Base-by-base conservation (phyloP, 2,113 vertebrate species). In the Hymenochirus boettgeri region DNA sequence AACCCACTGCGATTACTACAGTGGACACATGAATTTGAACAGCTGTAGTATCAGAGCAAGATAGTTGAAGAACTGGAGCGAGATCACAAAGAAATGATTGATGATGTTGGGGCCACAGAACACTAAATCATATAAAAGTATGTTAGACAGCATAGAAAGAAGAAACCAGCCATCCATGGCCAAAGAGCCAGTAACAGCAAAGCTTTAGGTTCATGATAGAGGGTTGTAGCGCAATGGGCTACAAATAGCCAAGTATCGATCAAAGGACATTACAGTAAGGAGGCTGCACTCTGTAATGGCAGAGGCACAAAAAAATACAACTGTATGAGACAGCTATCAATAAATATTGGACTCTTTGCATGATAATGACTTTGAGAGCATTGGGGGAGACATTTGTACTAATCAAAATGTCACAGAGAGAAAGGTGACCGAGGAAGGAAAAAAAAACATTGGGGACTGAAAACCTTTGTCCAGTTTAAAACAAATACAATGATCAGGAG, bases 361-460 rank as follows among this genome's bases (percentile, higher is more conserved):
- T 11, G 50, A 39, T 15, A 24, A 62, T 37, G 4, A 62, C 23
- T 50, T 18, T 19, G 37, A 77, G 54, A 2, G 72, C 71, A 22
- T 74, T 76, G 3, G 72, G 75, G 2, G 63, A 62, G 31, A 79
- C 64, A 9, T 73, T 73, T 33, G 77, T 63, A 0, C 71, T 72
- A 3, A 71, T 74, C 26, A 72, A 72, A 61, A 79, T 57, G 17
- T 77, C 75, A 17, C 63, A 57, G 31, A 79, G 72, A 24, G 77
- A 76, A 10, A 79, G 75, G n/a, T 79, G 76, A 29, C 74, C 57
- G 35, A 76, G 70, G 56, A 79, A 75, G 52, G n/a, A n/a, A n/a
- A n/a, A n/a, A 77, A 71, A 53, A 78, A 78, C 79, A 81, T 77
- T 0, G 77, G 77, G 24, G 74, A 76, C 18, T 74, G 74, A 53